phyloP scores from a whole-genome alignment of 1,140 invertebrate genomes.

The Homarus americanus region DNA sequence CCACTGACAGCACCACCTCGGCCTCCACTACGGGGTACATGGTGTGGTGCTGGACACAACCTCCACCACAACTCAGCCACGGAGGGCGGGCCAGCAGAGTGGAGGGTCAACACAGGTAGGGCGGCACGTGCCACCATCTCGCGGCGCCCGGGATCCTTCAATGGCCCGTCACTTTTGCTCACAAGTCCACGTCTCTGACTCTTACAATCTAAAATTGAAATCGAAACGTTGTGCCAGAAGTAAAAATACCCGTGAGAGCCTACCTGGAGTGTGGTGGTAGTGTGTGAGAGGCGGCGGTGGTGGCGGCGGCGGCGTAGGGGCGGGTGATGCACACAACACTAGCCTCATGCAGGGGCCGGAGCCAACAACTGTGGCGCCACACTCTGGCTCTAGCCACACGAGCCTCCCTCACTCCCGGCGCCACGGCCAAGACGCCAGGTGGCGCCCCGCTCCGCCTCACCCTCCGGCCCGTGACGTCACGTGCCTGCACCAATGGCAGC shows the following conservation, averaged over 20 bases:
- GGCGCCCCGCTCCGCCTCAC: conserved; percentile 26
- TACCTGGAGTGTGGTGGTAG: conserved; percentile 17
- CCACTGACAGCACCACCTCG: not conserved
- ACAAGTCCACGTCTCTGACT: not conserved
- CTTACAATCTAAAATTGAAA: conserved; percentile 32
- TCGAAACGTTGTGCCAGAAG: conserved; percentile 14
- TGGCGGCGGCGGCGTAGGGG: not conserved
- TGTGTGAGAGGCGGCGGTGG: not conserved
- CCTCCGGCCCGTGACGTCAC: conserved; percentile 28
- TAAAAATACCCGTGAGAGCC: conserved; percentile 27
- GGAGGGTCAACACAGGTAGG: too few relatives aligned
- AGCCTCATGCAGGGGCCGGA: conserved; percentile 33
- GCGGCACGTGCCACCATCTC: too few relatives aligned
- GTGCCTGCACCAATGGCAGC: conserved; percentile 11
- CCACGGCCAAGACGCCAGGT: conserved; percentile 32
- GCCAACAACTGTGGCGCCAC: conserved; percentile 42
- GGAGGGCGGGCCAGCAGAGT: too few relatives aligned
- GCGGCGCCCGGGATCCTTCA: too few relatives aligned
- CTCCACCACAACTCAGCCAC: not conserved
- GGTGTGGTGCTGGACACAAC: not conserved
- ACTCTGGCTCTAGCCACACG: not conserved
- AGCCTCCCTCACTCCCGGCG: not conserved
- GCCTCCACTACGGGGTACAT: too few relatives aligned
- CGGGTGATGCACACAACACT: not conserved
- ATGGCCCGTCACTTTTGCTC: not conserved